Evolutionary conservation across 1,140 invertebrate genomes (phyloP).

Genomic region (Cydia pomonella): DNA sequence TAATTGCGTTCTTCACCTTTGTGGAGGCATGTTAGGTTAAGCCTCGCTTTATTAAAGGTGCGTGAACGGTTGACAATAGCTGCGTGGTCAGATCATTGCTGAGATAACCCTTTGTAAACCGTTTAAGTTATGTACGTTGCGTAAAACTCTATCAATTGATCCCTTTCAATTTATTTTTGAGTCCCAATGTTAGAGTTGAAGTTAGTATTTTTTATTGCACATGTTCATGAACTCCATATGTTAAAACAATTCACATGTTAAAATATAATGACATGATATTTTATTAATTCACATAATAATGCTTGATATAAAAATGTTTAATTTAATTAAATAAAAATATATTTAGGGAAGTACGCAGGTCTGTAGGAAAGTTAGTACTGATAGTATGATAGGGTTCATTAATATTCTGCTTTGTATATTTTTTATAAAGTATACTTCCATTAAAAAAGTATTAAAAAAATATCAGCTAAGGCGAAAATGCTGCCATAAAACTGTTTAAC

Average conservation of each 20-base stretch:
- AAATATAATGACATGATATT: no score
- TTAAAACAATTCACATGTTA: no score
- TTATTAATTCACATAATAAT: no score
- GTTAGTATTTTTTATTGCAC: background rate
- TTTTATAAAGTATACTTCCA: no score
- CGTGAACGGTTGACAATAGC: constrained; percentile 64
- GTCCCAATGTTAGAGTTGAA: background rate
- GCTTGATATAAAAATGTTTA: no score
- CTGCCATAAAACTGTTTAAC: background rate
- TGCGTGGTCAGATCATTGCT: constrained; percentile 48
- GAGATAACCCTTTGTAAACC: constrained; percentile 45
- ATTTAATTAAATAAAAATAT: no score
- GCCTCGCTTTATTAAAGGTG: constrained; percentile 59
- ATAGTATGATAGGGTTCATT: no score
- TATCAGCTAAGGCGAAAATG: no score
- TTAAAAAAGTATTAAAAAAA: no score
- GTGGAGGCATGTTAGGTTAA: constrained; percentile 52
- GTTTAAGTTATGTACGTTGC: background rate
- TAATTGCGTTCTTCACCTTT: constrained; percentile 64
- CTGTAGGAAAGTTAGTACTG: no score
- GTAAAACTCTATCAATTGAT: background rate
- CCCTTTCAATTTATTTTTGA: background rate
- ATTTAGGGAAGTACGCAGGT: no score
- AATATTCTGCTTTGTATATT: no score
- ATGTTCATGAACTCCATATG: background rate